phyloP scores from a whole-genome alignment of 92 coral and sea anemone species.

The Umimayanthus kanabou region DNA sequence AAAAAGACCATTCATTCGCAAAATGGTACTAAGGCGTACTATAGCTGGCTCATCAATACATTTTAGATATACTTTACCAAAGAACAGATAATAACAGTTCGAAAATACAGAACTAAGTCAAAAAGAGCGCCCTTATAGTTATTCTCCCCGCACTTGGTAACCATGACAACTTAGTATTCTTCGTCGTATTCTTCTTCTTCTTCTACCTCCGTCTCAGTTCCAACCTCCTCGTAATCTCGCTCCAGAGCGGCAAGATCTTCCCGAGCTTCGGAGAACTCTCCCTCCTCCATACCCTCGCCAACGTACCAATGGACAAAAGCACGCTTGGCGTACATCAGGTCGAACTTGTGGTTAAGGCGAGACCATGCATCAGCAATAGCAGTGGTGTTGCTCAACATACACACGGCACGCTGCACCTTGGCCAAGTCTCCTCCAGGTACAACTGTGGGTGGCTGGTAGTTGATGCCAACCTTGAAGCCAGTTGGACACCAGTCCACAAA shows the following conservation, averaged over 20 bases:
- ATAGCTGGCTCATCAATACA: too few species aligned
- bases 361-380: slow-evolving; percentile 83
- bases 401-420: slow-evolving; percentile 39
- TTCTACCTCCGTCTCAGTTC: slow-evolving; percentile 32
- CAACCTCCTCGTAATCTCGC: slow-evolving; percentile 95
- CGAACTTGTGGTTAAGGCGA: slow-evolving; percentile 75
- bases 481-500: too few species aligned
- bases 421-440: too few species aligned
- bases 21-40: too few species aligned
- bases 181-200: background rate
- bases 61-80: too few species aligned
- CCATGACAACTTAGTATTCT: background rate
- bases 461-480: too few species aligned
- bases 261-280: slow-evolving; percentile 97
- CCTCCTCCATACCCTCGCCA: slow-evolving; percentile 94
- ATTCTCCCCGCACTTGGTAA: too few species aligned
- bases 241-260: slow-evolving; percentile 94
- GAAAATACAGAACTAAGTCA: too few species aligned
- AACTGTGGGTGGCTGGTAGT: too few species aligned
- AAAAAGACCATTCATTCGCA: too few species aligned
- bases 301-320: slow-evolving; percentile 98
- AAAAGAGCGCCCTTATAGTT: too few species aligned
- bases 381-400: slow-evolving; percentile 58
- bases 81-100: too few species aligned
- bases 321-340: slow-evolving; percentile 77